Percentiles rank a stretch among this genome's conserved stretches.
Conservation (phyloP, 1,140 invertebrate species). For the Hirudo medicinalis region DNA sequence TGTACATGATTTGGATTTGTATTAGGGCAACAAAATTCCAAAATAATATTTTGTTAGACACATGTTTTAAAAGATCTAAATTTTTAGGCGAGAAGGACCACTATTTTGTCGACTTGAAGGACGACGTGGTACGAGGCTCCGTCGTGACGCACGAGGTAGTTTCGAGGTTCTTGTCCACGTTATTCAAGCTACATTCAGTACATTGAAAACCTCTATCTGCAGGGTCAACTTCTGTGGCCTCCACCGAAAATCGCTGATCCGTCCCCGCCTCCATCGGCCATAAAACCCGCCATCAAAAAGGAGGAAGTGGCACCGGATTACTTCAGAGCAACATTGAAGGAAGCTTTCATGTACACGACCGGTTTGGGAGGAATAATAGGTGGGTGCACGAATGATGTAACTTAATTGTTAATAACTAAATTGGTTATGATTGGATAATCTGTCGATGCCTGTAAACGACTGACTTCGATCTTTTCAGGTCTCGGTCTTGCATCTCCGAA, state of each 20-base stretch:
- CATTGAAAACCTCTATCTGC: background rate
- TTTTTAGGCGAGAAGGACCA: constrained; percentile 51
- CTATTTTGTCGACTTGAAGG: constrained; percentile 63
- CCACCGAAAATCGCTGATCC: constrained; percentile 48
- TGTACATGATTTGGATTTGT: background rate
- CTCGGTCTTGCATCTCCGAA: constrained; percentile 65
- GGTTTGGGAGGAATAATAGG: constrained; percentile 44
- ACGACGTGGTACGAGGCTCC: constrained; percentile 71
- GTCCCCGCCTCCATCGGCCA: constrained; percentile 40
- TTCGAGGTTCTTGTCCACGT: background rate
- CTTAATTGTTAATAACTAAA: background rate
- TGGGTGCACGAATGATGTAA: constrained; percentile 16
- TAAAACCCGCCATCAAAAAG: constrained; percentile 30
- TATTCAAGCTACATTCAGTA: background rate
- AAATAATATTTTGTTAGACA: background rate
- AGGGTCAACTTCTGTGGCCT: constrained; percentile 65
- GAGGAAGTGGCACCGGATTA: constrained; percentile 41
- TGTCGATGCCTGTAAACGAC: no score
- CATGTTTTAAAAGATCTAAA: background rate
- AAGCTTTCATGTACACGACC: constrained; percentile 55
- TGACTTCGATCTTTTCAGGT: constrained; percentile 31
- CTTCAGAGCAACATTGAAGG: constrained; percentile 48
- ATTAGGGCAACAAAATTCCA: background rate
- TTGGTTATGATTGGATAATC: background rate
- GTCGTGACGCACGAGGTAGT: constrained; percentile 55